Conservation (phyloP, 37 sponge, comb jelly and placozoan species). For the Cladorhizidae sp. region DNA sequence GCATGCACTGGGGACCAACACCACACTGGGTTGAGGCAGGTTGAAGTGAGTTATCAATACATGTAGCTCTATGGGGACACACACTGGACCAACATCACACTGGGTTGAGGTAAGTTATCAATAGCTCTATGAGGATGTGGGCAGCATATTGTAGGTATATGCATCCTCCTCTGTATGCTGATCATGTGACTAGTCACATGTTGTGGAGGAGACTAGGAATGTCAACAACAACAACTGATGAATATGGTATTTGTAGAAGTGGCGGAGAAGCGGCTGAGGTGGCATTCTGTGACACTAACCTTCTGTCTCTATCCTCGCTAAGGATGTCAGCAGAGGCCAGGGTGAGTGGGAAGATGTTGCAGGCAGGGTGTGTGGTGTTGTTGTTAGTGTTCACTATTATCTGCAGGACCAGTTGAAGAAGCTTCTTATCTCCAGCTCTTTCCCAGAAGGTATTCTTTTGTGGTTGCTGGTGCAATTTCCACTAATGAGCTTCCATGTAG, state of each 20-base stretch:
- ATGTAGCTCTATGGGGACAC: too few species aligned
- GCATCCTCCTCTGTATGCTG: too few species aligned
- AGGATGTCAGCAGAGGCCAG: slow-evolving; percentile 74
- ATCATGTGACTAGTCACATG: slow-evolving; percentile 35
- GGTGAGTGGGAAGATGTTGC: slow-evolving; percentile 26
- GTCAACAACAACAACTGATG: too few species aligned
- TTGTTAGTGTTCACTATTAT: not conserved
- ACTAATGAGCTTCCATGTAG: not conserved
- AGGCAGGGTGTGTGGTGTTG: not conserved
- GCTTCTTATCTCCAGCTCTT: slow-evolving; percentile 52
- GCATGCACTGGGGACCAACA: too few species aligned
- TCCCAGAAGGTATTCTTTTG: slow-evolving; percentile 63
- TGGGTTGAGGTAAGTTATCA: too few species aligned
- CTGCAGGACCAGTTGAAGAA: slow-evolving; percentile 64
- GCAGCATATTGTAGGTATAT: too few species aligned
- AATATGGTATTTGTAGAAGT: not conserved
- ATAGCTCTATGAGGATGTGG: too few species aligned
- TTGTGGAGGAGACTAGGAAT: too few species aligned
- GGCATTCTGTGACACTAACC: slow-evolving; percentile 49
- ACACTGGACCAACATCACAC: too few species aligned
- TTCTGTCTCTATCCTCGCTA: slow-evolving; percentile 28
- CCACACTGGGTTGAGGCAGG: too few species aligned
- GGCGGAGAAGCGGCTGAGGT: slow-evolving; percentile 45
- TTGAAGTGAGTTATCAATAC: too few species aligned
- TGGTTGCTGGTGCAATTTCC: not conserved